These are phyloP conservation scores for Rhynchonycteris naso DNA, from an alignment of 2,797 vertebrate genomes.

Conservation along the genomic window DNA sequence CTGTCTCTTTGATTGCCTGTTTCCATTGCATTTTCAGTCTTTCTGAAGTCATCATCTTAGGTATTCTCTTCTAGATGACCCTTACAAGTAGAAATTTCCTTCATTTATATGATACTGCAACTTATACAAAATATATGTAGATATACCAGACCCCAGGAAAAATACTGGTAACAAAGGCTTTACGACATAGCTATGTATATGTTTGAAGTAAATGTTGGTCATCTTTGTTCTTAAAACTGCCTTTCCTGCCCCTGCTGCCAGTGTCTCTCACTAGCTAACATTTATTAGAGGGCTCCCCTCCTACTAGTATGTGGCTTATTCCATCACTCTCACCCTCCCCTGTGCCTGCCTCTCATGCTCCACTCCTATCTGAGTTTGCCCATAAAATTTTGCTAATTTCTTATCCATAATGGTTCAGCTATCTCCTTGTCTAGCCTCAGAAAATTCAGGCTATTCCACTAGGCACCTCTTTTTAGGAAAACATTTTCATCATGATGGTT, in stretches of 20 bases:
- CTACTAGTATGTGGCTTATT: neutral
- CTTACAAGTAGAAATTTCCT: neutral
- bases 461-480: neutral
- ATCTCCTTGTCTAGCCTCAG: neutral
- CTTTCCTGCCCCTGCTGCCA: neutral
- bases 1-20: neutral
- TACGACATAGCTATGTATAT: neutral
- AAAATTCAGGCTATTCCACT: neutral
- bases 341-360: neutral
- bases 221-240: neutral
- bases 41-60: neutral
- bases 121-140: neutral
- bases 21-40: neutral
- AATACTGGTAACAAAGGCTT: neutral
- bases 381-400: neutral
- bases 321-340: no score
- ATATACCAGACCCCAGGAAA: neutral
- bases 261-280: neutral
- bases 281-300: neutral
- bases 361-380: neutral
- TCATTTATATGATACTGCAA: neutral
- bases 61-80: neutral
- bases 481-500: neutral
- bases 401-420: neutral
- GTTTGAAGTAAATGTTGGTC: neutral